These are phyloP conservation scores for Xenus cinereus DNA, from an alignment of 2,113 vertebrate species.

Conservation along the genomic window DNA sequence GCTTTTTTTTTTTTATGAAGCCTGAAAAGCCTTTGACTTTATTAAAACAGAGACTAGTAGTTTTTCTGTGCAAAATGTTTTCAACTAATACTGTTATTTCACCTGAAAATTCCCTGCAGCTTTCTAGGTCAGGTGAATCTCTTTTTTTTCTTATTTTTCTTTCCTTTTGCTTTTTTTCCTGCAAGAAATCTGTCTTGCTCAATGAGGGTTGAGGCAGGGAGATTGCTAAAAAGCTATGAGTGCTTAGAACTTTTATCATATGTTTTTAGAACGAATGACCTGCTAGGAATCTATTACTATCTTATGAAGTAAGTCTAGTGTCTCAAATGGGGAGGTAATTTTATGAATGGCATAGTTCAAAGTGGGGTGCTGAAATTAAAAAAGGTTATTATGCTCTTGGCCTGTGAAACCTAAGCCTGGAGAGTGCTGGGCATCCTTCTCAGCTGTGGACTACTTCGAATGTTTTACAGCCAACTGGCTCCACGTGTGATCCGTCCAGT, in stretches of 20 bases:
- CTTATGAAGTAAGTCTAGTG: neutral
- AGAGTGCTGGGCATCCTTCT: neutral
- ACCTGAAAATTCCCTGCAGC: neutral
- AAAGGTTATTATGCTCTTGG: neutral
- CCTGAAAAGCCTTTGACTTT: neutral
- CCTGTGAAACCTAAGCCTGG: neutral
- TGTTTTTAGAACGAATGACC: neutral
- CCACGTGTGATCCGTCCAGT: fast-evolving
- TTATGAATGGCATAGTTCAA: neutral
- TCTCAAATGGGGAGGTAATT: neutral
- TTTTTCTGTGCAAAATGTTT: neutral
- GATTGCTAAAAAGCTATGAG: neutral
- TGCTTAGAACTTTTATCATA: neutral
- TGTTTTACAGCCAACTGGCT: neutral
- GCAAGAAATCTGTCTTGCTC: neutral
- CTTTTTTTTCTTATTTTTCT: too few species aligned
- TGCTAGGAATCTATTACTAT: neutral
- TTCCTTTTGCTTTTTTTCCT: neutral
- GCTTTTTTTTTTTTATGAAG: neutral
- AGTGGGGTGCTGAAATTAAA: neutral
- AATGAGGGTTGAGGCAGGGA: fast-evolving
- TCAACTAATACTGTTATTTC: neutral
- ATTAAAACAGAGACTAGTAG: neutral
- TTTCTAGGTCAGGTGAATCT: neutral
- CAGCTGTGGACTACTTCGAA: neutral